Base-by-base conservation (phyloP, 2,797 vertebrate species). In the Epinephelus coioides region DNA sequence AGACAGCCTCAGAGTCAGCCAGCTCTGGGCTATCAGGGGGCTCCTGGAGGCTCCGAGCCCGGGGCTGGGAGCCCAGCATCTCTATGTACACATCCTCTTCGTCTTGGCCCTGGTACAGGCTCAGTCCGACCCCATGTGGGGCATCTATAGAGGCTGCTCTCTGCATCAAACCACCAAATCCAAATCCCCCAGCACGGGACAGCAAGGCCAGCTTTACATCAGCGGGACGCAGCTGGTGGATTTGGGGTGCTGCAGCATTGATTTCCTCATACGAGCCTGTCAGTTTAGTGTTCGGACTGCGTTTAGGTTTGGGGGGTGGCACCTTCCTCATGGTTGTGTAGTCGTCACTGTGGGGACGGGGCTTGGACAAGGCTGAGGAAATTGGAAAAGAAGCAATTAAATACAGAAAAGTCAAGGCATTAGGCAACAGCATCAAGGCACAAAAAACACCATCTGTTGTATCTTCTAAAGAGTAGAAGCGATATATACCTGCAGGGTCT, bases 281-380 rank as follows among this genome's bases (percentile, higher is more conserved):
- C 43, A 99, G 96, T 89, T 98, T 98, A 1, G 98, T 99, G 89
- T 98, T 96, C 25, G 98, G 98, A 88, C 98, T 99, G 69, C 98
- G 95, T 89, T 98, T 98, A 44, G 98, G 98, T 91, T 99, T 99
- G 11, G 97, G 97, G 15, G 98, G 98, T 5, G 98, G 98, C 60
- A 97, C 97, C 93, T 99, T 99, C 92, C 98, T 98, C 96, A 97
- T 96, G 68, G 97, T 95, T 86, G 97, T 99, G 74, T 99, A 99
- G 92, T 99, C 98, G 51, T 99, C 98, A 34, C 98, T 99, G 92
- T 99, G 97, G 18, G 98, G 98, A 27, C 98, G 97, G 51, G 97
- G 98, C 77, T 99, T 97, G 21, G 94, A 94, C 76, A 97, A 91
- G 51, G 93, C 97, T 98, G 90, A 67, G 79, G 74, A 84, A 75